phyloP scores from a whole-genome alignment of 2,888 invertebrate genomes.

The Tinea semifulvella region DNA sequence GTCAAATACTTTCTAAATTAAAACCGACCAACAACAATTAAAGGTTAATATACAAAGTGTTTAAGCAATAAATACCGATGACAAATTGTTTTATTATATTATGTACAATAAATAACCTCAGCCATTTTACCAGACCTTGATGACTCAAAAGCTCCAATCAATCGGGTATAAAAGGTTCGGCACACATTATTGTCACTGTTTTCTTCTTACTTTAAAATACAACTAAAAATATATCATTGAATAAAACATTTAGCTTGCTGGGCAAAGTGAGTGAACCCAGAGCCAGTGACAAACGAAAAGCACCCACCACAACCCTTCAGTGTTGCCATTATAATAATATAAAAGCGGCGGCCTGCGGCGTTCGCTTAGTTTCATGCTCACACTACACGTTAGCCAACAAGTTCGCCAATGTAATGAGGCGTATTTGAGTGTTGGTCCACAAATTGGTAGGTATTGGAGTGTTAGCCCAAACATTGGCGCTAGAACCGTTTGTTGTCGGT shows the following conservation, averaged over 20 bases:
- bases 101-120: slow-evolving; percentile 64
- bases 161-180: slow-evolving; percentile 57
- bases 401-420: too few relatives aligned
- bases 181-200: slow-evolving; percentile 63
- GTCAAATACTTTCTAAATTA: not conserved
- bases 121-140: slow-evolving; percentile 59
- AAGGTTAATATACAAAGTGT: not conserved
- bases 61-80: slow-evolving; percentile 24
- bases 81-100: slow-evolving; percentile 37
- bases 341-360: too few relatives aligned
- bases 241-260: not conserved
- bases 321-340: slow-evolving; percentile 1
- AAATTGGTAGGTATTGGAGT: too few relatives aligned
- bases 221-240: not conserved
- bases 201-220: slow-evolving; percentile 21
- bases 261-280: slow-evolving; percentile 1
- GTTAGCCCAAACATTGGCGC: too few relatives aligned
- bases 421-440: too few relatives aligned
- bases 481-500: too few relatives aligned
- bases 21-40: not conserved
- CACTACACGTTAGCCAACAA: too few relatives aligned
- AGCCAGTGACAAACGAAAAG: slow-evolving; percentile 5
- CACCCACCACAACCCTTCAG: not conserved
- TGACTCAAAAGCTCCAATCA: slow-evolving; percentile 53
- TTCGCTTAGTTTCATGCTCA: too few relatives aligned